Evolutionary conservation across 1,140 invertebrate species (phyloP), one percentile per base, ranked within the genome.

Genomic region (Drosophila parabipectinata): DNA sequence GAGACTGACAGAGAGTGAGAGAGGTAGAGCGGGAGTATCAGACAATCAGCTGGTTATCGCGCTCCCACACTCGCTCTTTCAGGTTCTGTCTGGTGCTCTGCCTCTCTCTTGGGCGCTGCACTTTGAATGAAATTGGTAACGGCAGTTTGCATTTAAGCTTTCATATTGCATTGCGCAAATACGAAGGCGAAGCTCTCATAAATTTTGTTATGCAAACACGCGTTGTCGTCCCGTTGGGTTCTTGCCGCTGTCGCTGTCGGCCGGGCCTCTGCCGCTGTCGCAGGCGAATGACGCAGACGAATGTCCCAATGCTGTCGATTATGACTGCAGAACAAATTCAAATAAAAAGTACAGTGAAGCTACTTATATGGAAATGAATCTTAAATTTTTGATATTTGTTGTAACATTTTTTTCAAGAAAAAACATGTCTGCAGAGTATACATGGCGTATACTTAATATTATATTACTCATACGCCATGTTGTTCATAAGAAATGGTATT

Each of bases 101-200:
- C 1, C 41, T 7, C 14, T 7, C 14, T 56, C 50, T 62, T 30
- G 0, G 9, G 12, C 62, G 47, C 45, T 84, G 81, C 80, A 84
- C 72, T 77, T 81, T 84, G 82, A 84, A 84, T 87, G 79, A 62
- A 77, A 77, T 80, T 62, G 68, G 78, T 87, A 82, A 82, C 79
- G 78, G 83, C 83, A 85, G 77, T 76, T 76, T 76, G 53, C 60
- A 73, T 44, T 74, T 58, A 64, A 74, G 75, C 82, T 85, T 87
- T 87, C 77, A 60, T 75, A 74, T 79, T 77, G 74, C 64, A 72
- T 80, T 88, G 82, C 83, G 78, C 83, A 87, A 78, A 84, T 74
- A 61, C 51, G 32, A 62, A 79, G 45, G 48, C 64, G 39, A 68
- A 53, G 51, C 64, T 45, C 48, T 41, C 71, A 75, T 74, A 39